phyloP scores from a whole-genome alignment of 2,888 invertebrate genomes.

The Junonia oenone region DNA sequence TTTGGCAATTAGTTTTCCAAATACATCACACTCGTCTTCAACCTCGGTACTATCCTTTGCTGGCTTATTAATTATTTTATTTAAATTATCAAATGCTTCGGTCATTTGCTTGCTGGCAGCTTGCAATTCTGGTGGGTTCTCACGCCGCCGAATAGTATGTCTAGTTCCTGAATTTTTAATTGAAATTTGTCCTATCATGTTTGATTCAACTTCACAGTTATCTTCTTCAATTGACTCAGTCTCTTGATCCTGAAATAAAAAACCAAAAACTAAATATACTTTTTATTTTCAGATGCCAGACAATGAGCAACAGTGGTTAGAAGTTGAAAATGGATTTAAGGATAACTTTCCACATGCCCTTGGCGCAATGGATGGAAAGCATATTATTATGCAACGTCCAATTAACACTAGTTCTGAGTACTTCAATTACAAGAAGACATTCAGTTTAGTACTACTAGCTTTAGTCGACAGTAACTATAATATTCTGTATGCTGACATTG shows the following conservation, averaged over 20 bases:
- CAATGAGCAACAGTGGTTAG: neutral
- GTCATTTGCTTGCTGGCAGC: too few species aligned
- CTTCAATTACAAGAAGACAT: constrained; percentile 30
- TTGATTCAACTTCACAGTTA: too few species aligned
- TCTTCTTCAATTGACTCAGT: neutral
- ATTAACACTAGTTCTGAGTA: constrained; percentile 21
- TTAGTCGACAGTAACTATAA: constrained; percentile 32
- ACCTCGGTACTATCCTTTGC: neutral
- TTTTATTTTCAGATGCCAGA: constrained; percentile 2
- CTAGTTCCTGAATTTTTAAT: too few species aligned
- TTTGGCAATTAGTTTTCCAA: neutral
- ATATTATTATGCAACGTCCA: constrained; percentile 26
- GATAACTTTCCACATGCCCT: constrained; percentile 18
- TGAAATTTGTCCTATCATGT: too few species aligned
- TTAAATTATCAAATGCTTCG: too few species aligned
- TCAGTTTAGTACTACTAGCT: constrained; percentile 32
- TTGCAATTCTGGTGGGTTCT: too few species aligned
- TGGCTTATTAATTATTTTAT: too few species aligned
- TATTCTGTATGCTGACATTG: constrained; percentile 32
- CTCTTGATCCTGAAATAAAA: neutral
- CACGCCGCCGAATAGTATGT: too few species aligned
- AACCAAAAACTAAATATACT: neutral
- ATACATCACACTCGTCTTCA: neutral
- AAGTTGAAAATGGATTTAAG: neutral
- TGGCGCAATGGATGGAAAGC: constrained; percentile 30